phyloP scores from a whole-genome alignment of 2,113 vertebrate genomes.

The Antigone vipio region DNA sequence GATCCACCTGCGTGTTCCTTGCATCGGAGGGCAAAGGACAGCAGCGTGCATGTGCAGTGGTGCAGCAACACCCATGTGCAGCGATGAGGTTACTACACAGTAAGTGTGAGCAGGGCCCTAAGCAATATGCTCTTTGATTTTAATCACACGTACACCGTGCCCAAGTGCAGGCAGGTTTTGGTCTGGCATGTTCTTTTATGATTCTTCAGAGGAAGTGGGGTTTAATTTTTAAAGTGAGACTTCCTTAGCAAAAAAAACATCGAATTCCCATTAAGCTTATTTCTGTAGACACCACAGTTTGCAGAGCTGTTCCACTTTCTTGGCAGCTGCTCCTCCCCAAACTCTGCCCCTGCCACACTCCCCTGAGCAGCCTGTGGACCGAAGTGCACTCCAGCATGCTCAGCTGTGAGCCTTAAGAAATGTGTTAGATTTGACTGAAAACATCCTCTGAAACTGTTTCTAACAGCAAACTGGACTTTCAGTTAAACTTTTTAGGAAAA shows the following conservation, averaged over 20 bases:
- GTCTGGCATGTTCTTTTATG: background rate
- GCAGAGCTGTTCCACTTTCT: background rate
- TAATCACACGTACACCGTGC: background rate
- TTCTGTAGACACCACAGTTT: background rate
- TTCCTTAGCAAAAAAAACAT: background rate
- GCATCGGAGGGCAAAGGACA: background rate
- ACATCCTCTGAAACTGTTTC: background rate
- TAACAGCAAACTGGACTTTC: background rate
- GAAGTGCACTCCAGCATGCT: background rate
- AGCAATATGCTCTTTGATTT: background rate
- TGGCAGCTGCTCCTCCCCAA: background rate
- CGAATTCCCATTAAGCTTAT: fast-evolving
- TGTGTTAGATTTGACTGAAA: background rate
- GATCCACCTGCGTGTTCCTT: background rate
- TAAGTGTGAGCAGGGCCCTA: background rate
- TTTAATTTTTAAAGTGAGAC: background rate
- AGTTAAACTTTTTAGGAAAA: background rate
- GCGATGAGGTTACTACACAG: background rate
- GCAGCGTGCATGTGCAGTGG: fast-evolving
- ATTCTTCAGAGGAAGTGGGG: background rate
- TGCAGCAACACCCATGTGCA: background rate
- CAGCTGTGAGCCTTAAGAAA: background rate
- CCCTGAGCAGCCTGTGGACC: background rate
- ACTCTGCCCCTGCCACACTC: fast-evolving
- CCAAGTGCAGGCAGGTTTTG: background rate